phyloP scores from a whole-genome alignment of 2,797 vertebrate genomes.

The Sciurus vulgaris region DNA sequence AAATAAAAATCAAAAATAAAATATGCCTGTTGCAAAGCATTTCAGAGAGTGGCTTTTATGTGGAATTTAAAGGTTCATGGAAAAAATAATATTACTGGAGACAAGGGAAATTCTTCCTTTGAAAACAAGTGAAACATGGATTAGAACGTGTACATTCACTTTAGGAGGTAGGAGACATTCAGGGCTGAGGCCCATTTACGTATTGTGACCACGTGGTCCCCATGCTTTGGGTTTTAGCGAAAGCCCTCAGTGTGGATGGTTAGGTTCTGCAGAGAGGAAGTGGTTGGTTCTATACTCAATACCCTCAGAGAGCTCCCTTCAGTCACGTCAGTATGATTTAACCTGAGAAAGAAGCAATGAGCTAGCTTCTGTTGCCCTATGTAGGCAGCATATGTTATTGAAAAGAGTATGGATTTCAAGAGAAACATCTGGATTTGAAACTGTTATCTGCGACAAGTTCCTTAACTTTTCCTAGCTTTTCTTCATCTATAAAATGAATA shows the following conservation, averaged over 20 bases:
- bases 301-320: not conserved
- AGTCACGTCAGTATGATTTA: not conserved
- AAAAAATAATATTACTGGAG: slow-evolving; percentile 59
- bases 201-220: not conserved
- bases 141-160: not conserved
- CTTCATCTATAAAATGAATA: slow-evolving; percentile 44
- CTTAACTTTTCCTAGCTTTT: slow-evolving; percentile 28
- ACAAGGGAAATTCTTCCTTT: slow-evolving; percentile 59
- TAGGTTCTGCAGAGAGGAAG: not conserved
- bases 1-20: slow-evolving; percentile 80
- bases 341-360: not conserved
- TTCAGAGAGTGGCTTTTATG: slow-evolving; percentile 59
- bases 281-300: not conserved
- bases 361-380: not conserved
- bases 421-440: not conserved
- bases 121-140: slow-evolving; percentile 45
- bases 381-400: not conserved
- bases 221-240: not conserved
- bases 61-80: slow-evolving; percentile 55
- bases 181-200: not conserved
- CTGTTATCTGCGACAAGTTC: not conserved
- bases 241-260: not conserved
- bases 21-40: slow-evolving; percentile 56
- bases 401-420: slow-evolving; percentile 5
- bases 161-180: not conserved